Evolutionary conservation across 2,797 vertebrate genomes (phyloP).

Genomic region (Poecilia wingei): DNA sequence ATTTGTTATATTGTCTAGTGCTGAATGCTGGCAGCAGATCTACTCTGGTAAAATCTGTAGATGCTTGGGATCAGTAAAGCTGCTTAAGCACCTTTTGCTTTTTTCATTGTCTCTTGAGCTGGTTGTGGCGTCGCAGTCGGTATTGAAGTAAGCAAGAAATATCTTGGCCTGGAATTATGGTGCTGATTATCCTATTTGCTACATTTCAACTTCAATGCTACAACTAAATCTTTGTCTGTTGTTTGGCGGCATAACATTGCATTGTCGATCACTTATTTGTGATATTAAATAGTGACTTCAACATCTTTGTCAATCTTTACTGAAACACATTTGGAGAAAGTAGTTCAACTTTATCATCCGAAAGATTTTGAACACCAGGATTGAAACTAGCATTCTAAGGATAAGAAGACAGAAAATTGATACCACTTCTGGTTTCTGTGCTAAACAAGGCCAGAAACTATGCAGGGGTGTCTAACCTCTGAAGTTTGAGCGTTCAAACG

Average conservation of each 20-base stretch:
- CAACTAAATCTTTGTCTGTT: neutral
- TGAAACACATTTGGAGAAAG: neutral
- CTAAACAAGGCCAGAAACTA: slow-evolving; percentile 25
- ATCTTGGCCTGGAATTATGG: neutral
- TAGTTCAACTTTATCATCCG: neutral
- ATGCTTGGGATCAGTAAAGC: neutral
- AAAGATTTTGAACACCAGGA: neutral
- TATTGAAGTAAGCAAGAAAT: neutral
- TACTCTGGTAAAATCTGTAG: neutral
- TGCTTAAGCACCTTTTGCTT: neutral
- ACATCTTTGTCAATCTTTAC: neutral
- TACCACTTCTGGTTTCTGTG: slow-evolving; percentile 28
- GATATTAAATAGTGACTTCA: neutral
- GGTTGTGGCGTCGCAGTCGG: too few species aligned
- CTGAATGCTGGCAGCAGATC: neutral
- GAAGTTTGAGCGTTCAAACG: slow-evolving; percentile 21
- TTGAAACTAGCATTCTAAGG: slow-evolving; percentile 18
- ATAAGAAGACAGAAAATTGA: slow-evolving; percentile 35
- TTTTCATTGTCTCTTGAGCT: neutral
- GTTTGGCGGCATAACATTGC: neutral
- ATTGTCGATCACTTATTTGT: neutral
- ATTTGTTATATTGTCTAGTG: too few species aligned
- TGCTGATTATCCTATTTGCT: neutral
- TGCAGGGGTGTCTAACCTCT: slow-evolving; percentile 33
- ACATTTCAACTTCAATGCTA: neutral